Conservation (phyloP, 2,797 vertebrate genomes). For the Anguilla obscura region DNA sequence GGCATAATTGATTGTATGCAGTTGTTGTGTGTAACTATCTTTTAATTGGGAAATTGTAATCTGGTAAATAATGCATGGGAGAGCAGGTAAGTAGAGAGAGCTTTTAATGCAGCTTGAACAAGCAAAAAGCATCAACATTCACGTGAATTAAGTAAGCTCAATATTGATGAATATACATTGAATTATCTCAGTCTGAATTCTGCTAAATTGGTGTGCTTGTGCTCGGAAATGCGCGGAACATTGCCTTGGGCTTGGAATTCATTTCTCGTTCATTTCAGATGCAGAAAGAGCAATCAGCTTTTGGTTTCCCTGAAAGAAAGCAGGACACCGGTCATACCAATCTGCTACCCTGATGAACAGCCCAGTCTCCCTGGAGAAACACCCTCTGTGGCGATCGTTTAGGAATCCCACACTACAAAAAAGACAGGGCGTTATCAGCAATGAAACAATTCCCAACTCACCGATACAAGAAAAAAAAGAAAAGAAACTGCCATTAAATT, state of each 20-base stretch:
- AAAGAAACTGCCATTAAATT: not conserved
- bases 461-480: not conserved
- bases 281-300: slow-evolving; percentile 8
- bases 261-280: slow-evolving; percentile 2
- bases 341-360: not conserved
- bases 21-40: not conserved
- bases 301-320: not conserved
- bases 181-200: not conserved
- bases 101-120: not conserved
- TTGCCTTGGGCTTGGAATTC: not conserved
- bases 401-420: not conserved
- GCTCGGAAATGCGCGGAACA: not conserved
- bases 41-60: not conserved
- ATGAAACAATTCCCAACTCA: slow-evolving; percentile 11
- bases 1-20: not conserved
- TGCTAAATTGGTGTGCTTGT: not conserved
- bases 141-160: not conserved
- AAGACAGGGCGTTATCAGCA: not conserved
- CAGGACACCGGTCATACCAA: not conserved
- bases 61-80: not conserved
- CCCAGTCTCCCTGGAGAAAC: not conserved
- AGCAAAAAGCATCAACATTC: not conserved
- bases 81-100: not conserved
- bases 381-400: not conserved
- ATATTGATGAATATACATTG: not conserved